A percentile compares a stretch with the other conserved stretches of the same genome.
Conservation (phyloP, 2,113 vertebrate genomes). For the Scomber colias region DNA sequence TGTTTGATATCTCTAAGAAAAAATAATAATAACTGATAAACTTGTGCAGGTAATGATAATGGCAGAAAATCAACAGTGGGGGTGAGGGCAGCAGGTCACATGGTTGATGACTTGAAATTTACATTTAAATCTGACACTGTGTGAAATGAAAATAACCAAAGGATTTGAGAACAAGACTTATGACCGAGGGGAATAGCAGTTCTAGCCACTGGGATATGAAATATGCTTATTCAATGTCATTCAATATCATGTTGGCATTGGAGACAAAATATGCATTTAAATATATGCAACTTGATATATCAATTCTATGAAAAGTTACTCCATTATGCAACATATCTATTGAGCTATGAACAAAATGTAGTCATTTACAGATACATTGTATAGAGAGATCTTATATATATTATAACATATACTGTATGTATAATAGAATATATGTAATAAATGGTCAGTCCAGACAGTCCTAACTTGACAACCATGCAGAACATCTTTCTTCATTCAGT, state of each 20-base stretch:
- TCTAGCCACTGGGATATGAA: background rate
- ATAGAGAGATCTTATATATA: background rate
- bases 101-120: slow-evolving; percentile 3
- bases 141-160: slow-evolving; percentile 7
- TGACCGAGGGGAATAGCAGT: background rate
- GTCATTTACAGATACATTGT: too few species aligned
- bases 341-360: too few species aligned
- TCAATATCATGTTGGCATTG: background rate
- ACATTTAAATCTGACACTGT: slow-evolving; percentile 18
- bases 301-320: too few species aligned
- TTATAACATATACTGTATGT: too few species aligned
- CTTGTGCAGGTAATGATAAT: slow-evolving; percentile 3
- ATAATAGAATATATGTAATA: too few species aligned
- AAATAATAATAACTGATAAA: slow-evolving; percentile 4
- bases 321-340: too few species aligned
- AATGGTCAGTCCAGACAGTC: background rate
- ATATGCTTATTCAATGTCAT: background rate
- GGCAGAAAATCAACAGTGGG: slow-evolving; percentile 5
- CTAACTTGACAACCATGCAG: background rate
- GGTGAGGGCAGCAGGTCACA: slow-evolving; percentile 12
- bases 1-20: background rate
- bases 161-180: background rate
- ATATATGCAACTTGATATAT: too few species aligned
- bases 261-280: background rate
- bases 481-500: background rate